Evolutionary conservation across 1,140 invertebrate genomes (phyloP).

Genomic region (Paracyclopina nana): DNA sequence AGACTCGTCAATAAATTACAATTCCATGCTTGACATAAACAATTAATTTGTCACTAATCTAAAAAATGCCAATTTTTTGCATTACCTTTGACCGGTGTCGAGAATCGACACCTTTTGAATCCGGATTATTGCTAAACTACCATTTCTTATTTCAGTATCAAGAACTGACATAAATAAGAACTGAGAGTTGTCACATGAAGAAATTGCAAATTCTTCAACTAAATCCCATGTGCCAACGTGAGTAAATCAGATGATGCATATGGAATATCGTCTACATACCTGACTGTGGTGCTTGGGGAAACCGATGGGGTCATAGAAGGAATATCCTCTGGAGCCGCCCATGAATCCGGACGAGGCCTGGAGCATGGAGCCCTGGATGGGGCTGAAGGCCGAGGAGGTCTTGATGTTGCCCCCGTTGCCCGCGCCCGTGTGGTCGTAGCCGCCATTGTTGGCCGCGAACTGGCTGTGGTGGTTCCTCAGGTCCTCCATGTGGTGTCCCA

Average conservation of each 20-base stretch:
- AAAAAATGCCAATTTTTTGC: too few species aligned
- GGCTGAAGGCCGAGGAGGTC: constrained; percentile 1
- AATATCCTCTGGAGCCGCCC: background rate
- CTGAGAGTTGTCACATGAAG: too few species aligned
- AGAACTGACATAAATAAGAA: too few species aligned
- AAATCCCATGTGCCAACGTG: too few species aligned
- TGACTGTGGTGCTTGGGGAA: background rate
- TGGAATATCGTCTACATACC: background rate
- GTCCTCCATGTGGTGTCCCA: background rate
- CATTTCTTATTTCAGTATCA: background rate
- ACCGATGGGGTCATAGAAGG: background rate
- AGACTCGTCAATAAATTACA: too few species aligned
- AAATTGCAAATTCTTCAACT: too few species aligned
- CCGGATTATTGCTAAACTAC: background rate
- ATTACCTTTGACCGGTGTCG: background rate
- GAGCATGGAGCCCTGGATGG: background rate
- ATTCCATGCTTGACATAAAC: too few species aligned
- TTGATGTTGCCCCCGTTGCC: background rate
- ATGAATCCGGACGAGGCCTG: background rate
- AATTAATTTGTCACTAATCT: too few species aligned
- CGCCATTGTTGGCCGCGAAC: background rate
- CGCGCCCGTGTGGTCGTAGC: background rate
- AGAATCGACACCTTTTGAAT: background rate
- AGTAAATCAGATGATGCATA: too few species aligned
- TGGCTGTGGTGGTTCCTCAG: background rate